These are phyloP conservation scores for Xylocampa areola DNA, from an alignment of 2,888 invertebrate genomes.

Conservation along the genomic window DNA sequence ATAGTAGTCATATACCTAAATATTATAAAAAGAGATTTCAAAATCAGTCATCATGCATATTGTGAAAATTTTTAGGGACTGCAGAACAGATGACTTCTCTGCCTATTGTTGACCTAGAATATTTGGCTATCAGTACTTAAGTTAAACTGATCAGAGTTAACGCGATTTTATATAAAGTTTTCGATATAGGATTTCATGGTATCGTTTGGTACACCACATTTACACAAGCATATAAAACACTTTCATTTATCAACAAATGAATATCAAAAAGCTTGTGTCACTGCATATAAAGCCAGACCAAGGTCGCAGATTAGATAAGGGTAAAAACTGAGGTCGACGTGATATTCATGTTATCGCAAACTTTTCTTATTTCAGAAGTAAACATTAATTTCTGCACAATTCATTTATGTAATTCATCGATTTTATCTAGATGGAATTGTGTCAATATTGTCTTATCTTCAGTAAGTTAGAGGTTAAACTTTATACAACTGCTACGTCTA, in stretches of 20 bases:
- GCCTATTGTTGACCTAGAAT: too few relatives aligned
- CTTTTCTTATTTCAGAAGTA: slow-evolving; percentile 4
- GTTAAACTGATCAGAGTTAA: too few relatives aligned
- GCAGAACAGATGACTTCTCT: too few relatives aligned
- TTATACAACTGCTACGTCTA: slow-evolving; percentile 20
- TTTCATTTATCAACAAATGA: slow-evolving; percentile 23
- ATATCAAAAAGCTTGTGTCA: slow-evolving; percentile 22
- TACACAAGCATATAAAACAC: slow-evolving; percentile 17
- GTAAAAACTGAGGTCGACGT: slow-evolving; percentile 47
- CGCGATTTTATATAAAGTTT: too few relatives aligned
- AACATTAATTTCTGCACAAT: slow-evolving; percentile 16
- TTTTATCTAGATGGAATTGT: slow-evolving; percentile 6
- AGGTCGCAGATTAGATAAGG: slow-evolving; percentile 70
- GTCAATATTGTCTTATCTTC: slow-evolving; percentile 22
- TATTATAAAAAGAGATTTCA: too few relatives aligned
- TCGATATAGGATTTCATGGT: too few relatives aligned
- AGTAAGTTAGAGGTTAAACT: slow-evolving; percentile 29
- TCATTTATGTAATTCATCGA: slow-evolving; percentile 15
- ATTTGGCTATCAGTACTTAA: too few relatives aligned
- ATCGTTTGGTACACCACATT: too few relatives aligned
- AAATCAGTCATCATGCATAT: too few relatives aligned
- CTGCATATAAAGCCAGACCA: slow-evolving; percentile 50
- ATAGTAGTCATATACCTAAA: too few relatives aligned
- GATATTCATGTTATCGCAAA: slow-evolving; percentile 20
- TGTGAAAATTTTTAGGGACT: too few relatives aligned